Conservation (phyloP, 2,113 vertebrate species). For the Oncorhynchus gorbuscha region DNA sequence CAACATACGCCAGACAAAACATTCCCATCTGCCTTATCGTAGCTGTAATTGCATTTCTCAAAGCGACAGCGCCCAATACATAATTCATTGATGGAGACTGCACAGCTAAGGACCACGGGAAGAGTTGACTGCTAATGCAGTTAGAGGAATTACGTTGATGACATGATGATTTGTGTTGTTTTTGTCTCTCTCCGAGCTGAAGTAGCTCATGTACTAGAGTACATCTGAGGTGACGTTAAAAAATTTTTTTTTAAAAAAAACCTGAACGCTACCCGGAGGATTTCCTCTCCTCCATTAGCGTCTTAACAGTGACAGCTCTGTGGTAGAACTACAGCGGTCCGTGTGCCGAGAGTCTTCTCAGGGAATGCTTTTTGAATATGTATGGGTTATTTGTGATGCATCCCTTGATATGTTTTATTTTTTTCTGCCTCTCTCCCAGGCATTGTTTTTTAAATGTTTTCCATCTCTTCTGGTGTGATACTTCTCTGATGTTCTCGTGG, state of each 20-base stretch:
- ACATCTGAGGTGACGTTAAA: not conserved
- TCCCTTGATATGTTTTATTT: no score
- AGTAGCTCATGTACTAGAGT: not conserved
- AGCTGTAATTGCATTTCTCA: conserved; percentile 70
- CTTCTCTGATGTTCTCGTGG: no score
- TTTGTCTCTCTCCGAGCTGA: not conserved
- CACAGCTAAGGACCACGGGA: not conserved
- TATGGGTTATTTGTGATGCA: no score
- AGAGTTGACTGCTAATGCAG: not conserved
- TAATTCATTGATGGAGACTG: conserved; percentile 67
- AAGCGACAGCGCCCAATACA: conserved; percentile 70
- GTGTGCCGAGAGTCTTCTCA: no score
- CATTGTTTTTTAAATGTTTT: no score
- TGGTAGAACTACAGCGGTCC: no score
- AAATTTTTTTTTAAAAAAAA: not conserved
- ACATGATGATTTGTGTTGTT: not conserved
- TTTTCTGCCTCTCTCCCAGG: no score
- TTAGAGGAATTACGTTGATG: not conserved
- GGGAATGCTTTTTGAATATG: no score
- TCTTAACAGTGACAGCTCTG: not conserved
- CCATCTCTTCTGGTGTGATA: no score
- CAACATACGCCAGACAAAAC: conserved; percentile 75
- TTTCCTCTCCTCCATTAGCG: not conserved
- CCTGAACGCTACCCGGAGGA: not conserved
- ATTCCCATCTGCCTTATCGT: conserved; percentile 70